A percentile compares a stretch with the other conserved stretches of the same genome.
phyloP scores from a whole-genome alignment of 2,888 invertebrate species.

The Desoria tigrina region DNA sequence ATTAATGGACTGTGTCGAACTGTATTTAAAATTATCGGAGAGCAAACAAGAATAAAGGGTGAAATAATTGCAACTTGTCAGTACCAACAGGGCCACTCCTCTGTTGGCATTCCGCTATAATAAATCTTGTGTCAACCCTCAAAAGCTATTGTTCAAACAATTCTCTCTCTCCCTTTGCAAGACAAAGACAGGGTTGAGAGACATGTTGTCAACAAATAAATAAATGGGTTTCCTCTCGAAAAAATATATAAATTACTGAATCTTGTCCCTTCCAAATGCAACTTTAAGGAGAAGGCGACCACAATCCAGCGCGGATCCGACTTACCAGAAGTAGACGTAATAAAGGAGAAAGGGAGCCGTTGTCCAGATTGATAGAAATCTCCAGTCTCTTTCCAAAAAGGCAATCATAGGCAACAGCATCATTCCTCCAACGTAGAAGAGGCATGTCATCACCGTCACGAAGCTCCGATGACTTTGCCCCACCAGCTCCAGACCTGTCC shows the following conservation, averaged over 20 bases:
- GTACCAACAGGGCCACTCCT: conserved; percentile 2
- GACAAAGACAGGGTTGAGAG: conserved; percentile 3
- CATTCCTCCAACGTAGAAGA: conserved; percentile 84
- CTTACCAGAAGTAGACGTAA: conserved; percentile 75
- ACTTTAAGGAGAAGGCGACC: no score
- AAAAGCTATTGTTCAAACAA: conserved; percentile 21
- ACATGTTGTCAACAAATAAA: conserved; percentile 15
- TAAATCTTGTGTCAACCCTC: conserved; percentile 26
- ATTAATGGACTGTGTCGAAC: neutral
- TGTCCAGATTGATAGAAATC: conserved; percentile 74
- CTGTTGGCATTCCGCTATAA: neutral
- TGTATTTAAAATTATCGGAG: neutral
- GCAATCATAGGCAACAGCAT: conserved; percentile 81
- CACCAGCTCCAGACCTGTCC: conserved; percentile 80
- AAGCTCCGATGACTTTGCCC: conserved; percentile 89
- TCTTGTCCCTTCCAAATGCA: neutral
- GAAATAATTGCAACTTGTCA: conserved; percentile 26
- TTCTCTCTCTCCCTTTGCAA: neutral
- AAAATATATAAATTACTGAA: conserved; percentile 17
- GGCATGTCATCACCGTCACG: conserved; percentile 87
- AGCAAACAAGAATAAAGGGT: conserved; percentile 8
- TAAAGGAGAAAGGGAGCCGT: conserved; percentile 82
- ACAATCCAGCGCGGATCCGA: no score
- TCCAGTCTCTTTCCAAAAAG: conserved; percentile 82
- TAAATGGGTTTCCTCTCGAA: conserved; percentile 7